Conservation (phyloP, 2,888 invertebrate species). For the Lasioglossum pauxillum region DNA sequence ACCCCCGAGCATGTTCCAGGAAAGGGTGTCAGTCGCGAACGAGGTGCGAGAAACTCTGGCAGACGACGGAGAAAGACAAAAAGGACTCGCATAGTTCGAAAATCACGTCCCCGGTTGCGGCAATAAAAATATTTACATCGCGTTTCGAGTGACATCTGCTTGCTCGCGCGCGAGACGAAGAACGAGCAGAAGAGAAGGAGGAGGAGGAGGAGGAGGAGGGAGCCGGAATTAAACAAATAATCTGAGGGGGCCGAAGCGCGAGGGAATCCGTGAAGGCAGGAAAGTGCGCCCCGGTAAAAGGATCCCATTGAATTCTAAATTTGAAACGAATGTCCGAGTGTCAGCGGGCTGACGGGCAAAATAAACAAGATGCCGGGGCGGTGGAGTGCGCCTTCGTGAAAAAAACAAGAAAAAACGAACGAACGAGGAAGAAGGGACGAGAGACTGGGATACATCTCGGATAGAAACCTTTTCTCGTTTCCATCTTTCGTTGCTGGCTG, state of each 20-base stretch:
- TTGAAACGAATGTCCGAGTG: conserved; percentile 83
- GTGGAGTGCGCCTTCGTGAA: conserved; percentile 55
- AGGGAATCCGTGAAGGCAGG: conserved; percentile 80
- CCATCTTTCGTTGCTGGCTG: conserved; percentile 39
- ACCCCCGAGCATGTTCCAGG: background rate
- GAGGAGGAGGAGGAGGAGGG: conserved; percentile 62
- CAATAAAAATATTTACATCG: conserved; percentile 58
- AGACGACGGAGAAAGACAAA: background rate
- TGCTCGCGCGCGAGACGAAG: background rate
- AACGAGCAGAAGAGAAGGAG: background rate
- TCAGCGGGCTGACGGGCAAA: conserved; percentile 82
- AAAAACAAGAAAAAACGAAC: background rate
- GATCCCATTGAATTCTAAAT: conserved; percentile 85
- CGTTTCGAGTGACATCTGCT: conserved; percentile 43
- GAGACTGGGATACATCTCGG: background rate
- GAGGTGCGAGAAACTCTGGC: background rate
- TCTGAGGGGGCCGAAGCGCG: conserved; percentile 68
- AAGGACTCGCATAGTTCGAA: background rate
- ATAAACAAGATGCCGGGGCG: conserved; percentile 80
- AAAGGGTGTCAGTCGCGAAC: background rate
- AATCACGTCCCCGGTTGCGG: conserved; percentile 17
- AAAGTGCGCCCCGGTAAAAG: conserved; percentile 82
- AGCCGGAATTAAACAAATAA: conserved; percentile 83
- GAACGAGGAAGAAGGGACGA: conserved; percentile 37
- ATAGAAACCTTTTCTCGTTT: conserved; percentile 22